Base-by-base conservation (phyloP, 1,140 invertebrate genomes). In the Drosophila guanche region DNA sequence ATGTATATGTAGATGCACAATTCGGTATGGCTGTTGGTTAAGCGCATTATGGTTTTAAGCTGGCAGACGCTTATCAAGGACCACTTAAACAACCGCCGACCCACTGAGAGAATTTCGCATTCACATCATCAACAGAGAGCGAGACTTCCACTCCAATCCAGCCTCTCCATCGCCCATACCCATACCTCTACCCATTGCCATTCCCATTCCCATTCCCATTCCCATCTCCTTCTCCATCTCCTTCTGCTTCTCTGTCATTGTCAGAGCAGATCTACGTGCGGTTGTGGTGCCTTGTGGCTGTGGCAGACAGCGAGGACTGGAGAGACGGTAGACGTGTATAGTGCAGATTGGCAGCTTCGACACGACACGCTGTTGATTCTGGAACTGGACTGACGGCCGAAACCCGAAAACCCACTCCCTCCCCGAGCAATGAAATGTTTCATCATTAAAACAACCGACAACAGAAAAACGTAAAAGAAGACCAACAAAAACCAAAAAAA, bases 21-120 rank as follows among this genome's bases (percentile, higher is more conserved):
- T 48, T 23, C 12, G 41, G 53, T 27, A 25, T 14, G 37, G 12
- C 40, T 50, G 76, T 63, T 69, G 59, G 74, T 76, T 65, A 84
- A 80, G 80, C 80, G 80, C 80, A 79, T 84, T 85, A 83, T 47
- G 69, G 69, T 61, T 65, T 84, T 84, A 68, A 57, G 75, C 43
- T 75, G 65, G 51, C 80, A 80, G 72, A 76, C 81, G 81, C 80
- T 84, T 85, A 84, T 80, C 80, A 86, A 76, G 80, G 62, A 85
- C 76, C 76, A 84, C 80, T 80, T 76, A 86, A 86, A 76, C 66
- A 76, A 61, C 76, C 76, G 72, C 54, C 50, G 65, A 68, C 65
- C 65, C 66, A 68, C 66, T 68, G 66, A 43, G 51, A 68, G 66
- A 68, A 68, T 68, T 68, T 55, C 50, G 62, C 50, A 67, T 67